Conservation (phyloP, 1,140 invertebrate species). For the Cotesia vestalis region DNA sequence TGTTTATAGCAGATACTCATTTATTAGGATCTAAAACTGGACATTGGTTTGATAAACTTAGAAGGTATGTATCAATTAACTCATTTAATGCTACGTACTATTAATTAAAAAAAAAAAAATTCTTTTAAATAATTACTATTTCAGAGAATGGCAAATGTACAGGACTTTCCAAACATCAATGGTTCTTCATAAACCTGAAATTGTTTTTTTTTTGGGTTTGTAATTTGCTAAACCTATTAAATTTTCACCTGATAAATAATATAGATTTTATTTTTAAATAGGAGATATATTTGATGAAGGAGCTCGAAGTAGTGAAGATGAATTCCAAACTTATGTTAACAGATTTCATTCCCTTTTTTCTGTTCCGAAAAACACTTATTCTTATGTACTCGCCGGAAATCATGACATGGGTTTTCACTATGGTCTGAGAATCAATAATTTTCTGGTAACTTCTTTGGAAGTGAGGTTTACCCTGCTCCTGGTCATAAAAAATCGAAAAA, state of each 20-base stretch:
- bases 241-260: conserved; percentile 9
- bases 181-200: conserved; percentile 83
- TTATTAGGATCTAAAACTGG: conserved; percentile 85
- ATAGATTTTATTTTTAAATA: conserved; percentile 52
- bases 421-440: conserved; percentile 66
- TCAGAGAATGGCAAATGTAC: conserved; percentile 97
- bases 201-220: conserved; percentile 90
- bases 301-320: conserved; percentile 79
- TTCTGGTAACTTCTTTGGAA: too few relatives aligned
- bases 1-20: conserved; percentile 94
- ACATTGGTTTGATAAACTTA: conserved; percentile 96
- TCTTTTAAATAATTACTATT: conserved; percentile 7
- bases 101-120: conserved; percentile 27
- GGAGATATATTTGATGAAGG: conserved; percentile 98
- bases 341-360: conserved; percentile 85
- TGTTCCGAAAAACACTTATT: conserved; percentile 73
- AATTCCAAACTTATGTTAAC: conserved; percentile 81
- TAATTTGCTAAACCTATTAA: conserved; percentile 20
- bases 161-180: conserved; percentile 91
- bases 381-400: conserved; percentile 90
- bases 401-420: conserved; percentile 99
- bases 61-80: conserved; percentile 67
- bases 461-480: too few relatives aligned
- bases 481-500: too few relatives aligned
- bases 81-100: conserved; percentile 1